phyloP scores from a whole-genome alignment of 2,888 invertebrate genomes.

The Xestobium rufovillosum region DNA sequence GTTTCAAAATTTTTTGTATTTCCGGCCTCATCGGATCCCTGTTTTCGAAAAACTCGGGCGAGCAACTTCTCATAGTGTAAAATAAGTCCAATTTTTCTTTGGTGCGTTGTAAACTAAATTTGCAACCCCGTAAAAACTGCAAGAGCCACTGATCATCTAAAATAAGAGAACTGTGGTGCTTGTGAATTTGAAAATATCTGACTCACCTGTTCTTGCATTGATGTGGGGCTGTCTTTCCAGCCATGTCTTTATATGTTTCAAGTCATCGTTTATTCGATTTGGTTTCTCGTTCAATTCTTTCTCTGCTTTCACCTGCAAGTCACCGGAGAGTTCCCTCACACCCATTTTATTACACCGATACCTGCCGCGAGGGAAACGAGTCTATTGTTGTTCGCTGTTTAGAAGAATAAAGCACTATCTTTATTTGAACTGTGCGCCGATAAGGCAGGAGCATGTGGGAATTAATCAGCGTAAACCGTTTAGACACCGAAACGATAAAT shows the following conservation, averaged over 20 bases:
- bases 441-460: too few relatives aligned
- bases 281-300: slow-evolving; percentile 50
- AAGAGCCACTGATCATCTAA: slow-evolving; percentile 57
- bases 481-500: too few relatives aligned
- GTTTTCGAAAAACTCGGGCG: slow-evolving; percentile 47
- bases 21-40: slow-evolving; percentile 36
- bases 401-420: too few relatives aligned
- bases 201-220: slow-evolving; percentile 49
- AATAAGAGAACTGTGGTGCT: too few relatives aligned
- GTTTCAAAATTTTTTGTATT: slow-evolving; percentile 20
- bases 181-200: neutral
- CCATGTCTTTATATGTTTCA: slow-evolving; percentile 51
- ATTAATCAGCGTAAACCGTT: too few relatives aligned
- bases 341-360: too few relatives aligned
- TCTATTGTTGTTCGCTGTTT: too few relatives aligned
- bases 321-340: too few relatives aligned
- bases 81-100: slow-evolving; percentile 56
- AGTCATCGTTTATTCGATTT: slow-evolving; percentile 42
- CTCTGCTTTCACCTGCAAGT: slow-evolving; percentile 46
- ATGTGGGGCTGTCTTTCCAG: slow-evolving; percentile 51
- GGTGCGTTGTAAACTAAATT: slow-evolving; percentile 41
- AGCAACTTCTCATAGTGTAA: slow-evolving; percentile 47
- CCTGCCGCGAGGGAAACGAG: too few relatives aligned
- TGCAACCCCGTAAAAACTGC: slow-evolving; percentile 56
- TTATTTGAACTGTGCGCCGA: too few relatives aligned